Percentiles rank a stretch among this genome's conserved stretches.
Conservation (phyloP, 2,797 vertebrate genomes). For the Tragelaphus eurycerus region DNA sequence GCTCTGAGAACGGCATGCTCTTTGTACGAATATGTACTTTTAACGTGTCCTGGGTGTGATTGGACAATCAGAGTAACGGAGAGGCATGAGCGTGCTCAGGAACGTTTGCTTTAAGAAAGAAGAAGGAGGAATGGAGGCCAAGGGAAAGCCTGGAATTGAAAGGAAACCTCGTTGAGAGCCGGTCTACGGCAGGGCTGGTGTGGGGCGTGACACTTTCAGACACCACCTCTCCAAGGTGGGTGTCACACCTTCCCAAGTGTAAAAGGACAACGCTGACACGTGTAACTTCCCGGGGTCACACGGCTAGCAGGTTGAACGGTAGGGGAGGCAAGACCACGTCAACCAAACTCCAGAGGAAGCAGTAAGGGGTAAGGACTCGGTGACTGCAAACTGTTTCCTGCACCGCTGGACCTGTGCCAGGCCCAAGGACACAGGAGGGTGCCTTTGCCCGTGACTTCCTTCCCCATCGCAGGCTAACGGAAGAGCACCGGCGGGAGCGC, state of each 20-base stretch:
- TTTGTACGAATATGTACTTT: not conserved
- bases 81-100: not conserved
- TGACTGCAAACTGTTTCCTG: not conserved
- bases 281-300: not conserved
- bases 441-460: not conserved
- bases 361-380: not conserved
- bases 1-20: not conserved
- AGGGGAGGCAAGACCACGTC: not conserved
- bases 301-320: not conserved
- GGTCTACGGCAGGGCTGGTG: not conserved
- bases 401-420: not conserved
- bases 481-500: not conserved
- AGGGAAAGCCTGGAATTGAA: not conserved
- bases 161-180: not conserved
- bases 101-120: not conserved
- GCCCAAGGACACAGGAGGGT: not conserved
- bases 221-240: not conserved
- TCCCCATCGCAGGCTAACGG: not conserved
- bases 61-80: not conserved
- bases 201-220: not conserved
- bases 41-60: too few species aligned
- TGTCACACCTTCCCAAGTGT: not conserved
- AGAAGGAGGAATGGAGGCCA: not conserved
- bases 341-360: not conserved
- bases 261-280: not conserved